Conservation (phyloP, 1,140 invertebrate species). For the Nymphalis io region DNA sequence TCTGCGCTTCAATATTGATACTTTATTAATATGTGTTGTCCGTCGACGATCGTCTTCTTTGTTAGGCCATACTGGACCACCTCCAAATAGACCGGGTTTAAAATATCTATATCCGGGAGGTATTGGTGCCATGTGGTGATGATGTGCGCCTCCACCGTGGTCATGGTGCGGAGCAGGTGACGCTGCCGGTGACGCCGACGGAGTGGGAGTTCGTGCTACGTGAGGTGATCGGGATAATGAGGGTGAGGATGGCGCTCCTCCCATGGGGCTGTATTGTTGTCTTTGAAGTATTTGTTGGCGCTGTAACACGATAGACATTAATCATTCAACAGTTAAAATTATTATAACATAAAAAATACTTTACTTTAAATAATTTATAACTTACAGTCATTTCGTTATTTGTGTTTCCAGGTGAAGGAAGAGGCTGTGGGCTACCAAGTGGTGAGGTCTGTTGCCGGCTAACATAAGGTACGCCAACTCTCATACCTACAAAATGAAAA, state of each 20-base stretch:
- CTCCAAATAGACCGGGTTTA: constrained; percentile 86
- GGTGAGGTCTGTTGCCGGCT: constrained; percentile 75
- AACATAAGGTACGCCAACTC: constrained; percentile 73
- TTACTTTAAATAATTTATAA: constrained; percentile 37
- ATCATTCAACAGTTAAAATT: not conserved
- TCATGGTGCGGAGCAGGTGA: constrained; percentile 60
- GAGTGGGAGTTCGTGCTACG: constrained; percentile 66
- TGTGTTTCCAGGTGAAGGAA: constrained; percentile 75
- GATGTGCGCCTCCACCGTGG: constrained; percentile 50
- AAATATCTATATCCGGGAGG: constrained; percentile 77
- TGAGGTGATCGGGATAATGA: constrained; percentile 83
- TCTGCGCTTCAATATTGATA: constrained; percentile 81
- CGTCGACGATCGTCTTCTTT: constrained; percentile 75
- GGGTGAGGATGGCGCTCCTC: constrained; percentile 84
- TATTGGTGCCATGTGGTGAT: constrained; percentile 66
- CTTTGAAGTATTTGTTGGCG: constrained; percentile 76
- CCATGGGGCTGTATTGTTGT: constrained; percentile 78
- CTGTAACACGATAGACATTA: constrained; percentile 38
- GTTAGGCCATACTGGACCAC: constrained; percentile 85
- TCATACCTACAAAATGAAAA: constrained; percentile 62
- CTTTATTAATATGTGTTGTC: constrained; percentile 80
- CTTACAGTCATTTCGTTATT: constrained; percentile 72
- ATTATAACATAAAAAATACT: not conserved
- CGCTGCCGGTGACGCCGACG: constrained; percentile 61
- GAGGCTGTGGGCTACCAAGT: constrained; percentile 77